Evolutionary conservation across 2,888 invertebrate genomes (phyloP).

Genomic region (Trissolcus japonicus): DNA sequence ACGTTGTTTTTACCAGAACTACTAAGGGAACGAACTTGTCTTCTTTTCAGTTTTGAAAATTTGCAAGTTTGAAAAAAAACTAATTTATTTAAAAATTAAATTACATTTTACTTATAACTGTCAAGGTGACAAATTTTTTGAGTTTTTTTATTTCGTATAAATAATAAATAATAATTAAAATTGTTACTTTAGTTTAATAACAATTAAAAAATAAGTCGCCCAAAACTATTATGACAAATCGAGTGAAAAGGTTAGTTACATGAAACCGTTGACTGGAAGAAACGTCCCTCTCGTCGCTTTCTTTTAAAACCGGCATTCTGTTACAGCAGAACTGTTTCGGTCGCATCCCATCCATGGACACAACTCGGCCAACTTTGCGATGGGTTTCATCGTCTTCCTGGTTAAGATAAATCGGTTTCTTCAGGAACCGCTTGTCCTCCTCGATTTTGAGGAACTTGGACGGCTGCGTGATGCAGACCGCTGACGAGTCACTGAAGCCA

Average conservation of each 20-base stretch:
- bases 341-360: not conserved
- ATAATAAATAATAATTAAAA: too few relatives aligned
- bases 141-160: too few relatives aligned
- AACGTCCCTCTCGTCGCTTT: too few relatives aligned
- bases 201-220: not conserved
- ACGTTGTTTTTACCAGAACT: too few relatives aligned
- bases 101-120: too few relatives aligned
- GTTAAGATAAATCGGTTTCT: constrained; percentile 23
- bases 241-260: not conserved
- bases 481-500: constrained; percentile 9
- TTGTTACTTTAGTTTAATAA: too few relatives aligned
- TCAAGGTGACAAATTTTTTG: too few relatives aligned
- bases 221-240: not conserved
- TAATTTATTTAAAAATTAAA: too few relatives aligned
- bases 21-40: too few relatives aligned
- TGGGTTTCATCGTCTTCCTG: constrained; percentile 13
- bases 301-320: not conserved
- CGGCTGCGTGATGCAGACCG: constrained; percentile 22
- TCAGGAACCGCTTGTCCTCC: constrained; percentile 30
- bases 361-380: constrained; percentile 2
- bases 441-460: constrained; percentile 30
- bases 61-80: too few relatives aligned
- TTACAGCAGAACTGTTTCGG: not conserved
- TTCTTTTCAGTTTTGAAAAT: too few relatives aligned
- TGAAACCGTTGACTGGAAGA: not conserved